A percentile compares a stretch with the other conserved stretches of the same genome.
phyloP scores from a whole-genome alignment of 2,113 vertebrate genomes.

The Oxyruncus cristatus region DNA sequence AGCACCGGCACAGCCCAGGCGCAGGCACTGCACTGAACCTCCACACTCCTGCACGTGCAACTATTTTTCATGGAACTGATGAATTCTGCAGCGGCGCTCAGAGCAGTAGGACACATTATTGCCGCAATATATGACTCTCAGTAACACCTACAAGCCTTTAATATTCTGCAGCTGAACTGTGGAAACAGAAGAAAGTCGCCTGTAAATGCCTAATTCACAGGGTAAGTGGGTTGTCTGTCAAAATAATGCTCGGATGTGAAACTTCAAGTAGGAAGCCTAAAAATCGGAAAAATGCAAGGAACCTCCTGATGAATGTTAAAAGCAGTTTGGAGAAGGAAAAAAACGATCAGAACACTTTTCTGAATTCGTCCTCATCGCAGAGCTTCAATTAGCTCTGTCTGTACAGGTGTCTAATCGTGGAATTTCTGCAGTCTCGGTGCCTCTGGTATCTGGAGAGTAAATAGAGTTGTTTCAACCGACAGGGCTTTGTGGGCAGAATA shows the following conservation, averaged over 20 bases:
- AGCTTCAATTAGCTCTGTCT: constrained; percentile 9
- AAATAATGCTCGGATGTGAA: not conserved
- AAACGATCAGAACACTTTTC: not conserved
- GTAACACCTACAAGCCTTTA: constrained; percentile 34
- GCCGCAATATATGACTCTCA: not conserved
- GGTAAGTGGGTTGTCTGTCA: not conserved
- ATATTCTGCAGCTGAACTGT: not conserved
- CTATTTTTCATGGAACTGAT: constrained; percentile 6
- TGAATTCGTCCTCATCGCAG: not conserved
- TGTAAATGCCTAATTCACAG: not conserved
- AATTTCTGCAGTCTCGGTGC: not conserved
- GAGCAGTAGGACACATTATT: not conserved
- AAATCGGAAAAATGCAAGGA: not conserved
- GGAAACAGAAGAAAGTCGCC: constrained; percentile 25
- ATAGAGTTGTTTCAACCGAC: accelerated
- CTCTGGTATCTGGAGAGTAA: not conserved
- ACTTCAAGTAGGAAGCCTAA: not conserved
- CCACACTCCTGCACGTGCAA: not conserved
- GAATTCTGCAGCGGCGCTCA: not conserved
- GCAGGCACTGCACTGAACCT: not conserved
- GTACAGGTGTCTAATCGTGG: not conserved
- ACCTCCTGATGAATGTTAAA: not conserved
- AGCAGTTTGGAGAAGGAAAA: not conserved
- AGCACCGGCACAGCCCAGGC: not conserved
- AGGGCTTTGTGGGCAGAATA: not conserved